Conservation (phyloP, 2,113 vertebrate genomes). For the Phaethornis superciliosus region DNA sequence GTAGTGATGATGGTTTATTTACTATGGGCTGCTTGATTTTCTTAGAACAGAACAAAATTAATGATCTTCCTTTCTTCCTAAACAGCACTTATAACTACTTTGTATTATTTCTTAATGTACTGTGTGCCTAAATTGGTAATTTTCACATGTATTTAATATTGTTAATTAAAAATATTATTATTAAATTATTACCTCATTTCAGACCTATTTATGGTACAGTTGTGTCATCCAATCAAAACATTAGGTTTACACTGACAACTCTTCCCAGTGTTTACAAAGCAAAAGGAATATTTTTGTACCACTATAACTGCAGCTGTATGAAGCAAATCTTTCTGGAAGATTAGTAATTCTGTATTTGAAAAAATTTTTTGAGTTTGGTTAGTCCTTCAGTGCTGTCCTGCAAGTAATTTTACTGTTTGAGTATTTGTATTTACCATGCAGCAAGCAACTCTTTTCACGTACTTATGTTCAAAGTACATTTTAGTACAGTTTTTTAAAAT, state of each 20-base stretch:
- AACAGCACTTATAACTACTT: background rate
- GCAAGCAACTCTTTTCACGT: background rate
- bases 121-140: background rate
- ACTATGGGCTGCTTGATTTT: background rate
- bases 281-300: background rate
- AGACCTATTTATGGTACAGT: background rate
- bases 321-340: background rate
- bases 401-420: background rate
- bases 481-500: background rate
- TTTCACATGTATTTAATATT: background rate
- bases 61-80: background rate
- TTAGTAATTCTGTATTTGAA: background rate
- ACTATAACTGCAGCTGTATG: background rate
- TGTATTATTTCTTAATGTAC: background rate
- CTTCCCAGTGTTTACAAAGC: background rate
- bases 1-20: background rate
- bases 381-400: background rate
- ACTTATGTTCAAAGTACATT: background rate
- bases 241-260: background rate
- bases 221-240: background rate
- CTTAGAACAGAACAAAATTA: background rate
- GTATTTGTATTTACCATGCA: background rate
- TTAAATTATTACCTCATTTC: background rate
- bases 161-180: background rate
- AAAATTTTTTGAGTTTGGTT: background rate